Base-by-base conservation (phyloP, 2,888 invertebrate species). In the Gerris lacustris region DNA sequence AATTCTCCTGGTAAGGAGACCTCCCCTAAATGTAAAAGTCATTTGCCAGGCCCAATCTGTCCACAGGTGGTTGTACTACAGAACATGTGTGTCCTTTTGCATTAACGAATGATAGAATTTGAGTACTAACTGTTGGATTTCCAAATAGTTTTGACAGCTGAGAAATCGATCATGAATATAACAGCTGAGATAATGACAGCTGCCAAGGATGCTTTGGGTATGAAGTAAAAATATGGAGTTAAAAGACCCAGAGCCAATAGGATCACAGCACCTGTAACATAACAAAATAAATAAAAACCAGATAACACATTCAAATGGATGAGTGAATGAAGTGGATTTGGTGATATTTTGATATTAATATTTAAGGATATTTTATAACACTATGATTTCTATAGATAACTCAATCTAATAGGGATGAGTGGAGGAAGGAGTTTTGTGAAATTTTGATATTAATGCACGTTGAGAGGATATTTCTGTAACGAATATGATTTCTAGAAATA, bases 101-200 rank as follows among this genome's bases (percentile, higher is more conserved):
- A 31, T 31, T 1, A 31, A 31, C 31, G 31, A 1, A 31, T 31
- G 31, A 31, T 31, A 31, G 31, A 31, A 31, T 55, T 55, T 55
- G 55, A 55, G 55, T 71, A 77, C 75, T 87, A 86, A 74, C 90
- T 87, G 73, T 89, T 88, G 0, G 91, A 91, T 15, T 87, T 86
- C 92, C 92, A 93, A 86, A 92, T 88, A 0, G 92, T 89, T 76
- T 90, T 89, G 0, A 92, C 87, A 77, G 86, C 86, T 83, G 92
- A 91, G 79, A 92, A 93, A 81, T 94, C 94, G 77, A 94, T 92
- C 94, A 94, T 94, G 81, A 92, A 93, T 79, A 96, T 89, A 73
- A 96, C 96, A 75, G 96, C 96, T 79, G 92, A 91, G 75, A 96
- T 95, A 73, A 96, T 95, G 67, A 96, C 94, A 5, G 94, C 93